Conservation (phyloP, 2,113 vertebrate species). For the Hemibates koningsi region DNA sequence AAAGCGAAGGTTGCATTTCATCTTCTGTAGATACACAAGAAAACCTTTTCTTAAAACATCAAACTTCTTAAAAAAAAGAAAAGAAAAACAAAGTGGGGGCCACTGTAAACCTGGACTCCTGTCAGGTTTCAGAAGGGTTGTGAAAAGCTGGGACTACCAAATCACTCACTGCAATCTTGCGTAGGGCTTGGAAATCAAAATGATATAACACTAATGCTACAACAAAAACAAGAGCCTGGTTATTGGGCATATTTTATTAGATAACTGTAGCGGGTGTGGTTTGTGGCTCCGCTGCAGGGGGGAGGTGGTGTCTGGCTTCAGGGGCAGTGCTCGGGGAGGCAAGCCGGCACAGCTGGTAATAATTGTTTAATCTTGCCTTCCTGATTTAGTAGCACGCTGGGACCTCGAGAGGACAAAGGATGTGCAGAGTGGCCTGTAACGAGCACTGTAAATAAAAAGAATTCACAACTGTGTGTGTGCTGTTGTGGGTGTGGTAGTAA, state of each 20-base stretch:
- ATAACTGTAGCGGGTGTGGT: background rate
- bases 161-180: background rate
- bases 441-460: background rate
- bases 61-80: background rate
- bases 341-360: background rate
- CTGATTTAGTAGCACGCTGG: background rate
- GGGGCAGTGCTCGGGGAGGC: background rate
- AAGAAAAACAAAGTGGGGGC: background rate
- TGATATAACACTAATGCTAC: background rate
- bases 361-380: background rate
- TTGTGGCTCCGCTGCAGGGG: background rate
- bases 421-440: background rate
- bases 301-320: background rate
- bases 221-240: background rate
- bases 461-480: background rate
- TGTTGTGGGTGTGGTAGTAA: background rate
- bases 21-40: background rate
- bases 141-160: background rate
- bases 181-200: background rate
- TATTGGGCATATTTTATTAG: background rate
- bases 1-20: background rate
- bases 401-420: background rate
- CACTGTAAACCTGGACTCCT: background rate
- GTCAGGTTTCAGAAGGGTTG: background rate
- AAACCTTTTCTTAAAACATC: background rate